Conservation (phyloP, 2,888 invertebrate genomes). For the Nineta flava region DNA sequence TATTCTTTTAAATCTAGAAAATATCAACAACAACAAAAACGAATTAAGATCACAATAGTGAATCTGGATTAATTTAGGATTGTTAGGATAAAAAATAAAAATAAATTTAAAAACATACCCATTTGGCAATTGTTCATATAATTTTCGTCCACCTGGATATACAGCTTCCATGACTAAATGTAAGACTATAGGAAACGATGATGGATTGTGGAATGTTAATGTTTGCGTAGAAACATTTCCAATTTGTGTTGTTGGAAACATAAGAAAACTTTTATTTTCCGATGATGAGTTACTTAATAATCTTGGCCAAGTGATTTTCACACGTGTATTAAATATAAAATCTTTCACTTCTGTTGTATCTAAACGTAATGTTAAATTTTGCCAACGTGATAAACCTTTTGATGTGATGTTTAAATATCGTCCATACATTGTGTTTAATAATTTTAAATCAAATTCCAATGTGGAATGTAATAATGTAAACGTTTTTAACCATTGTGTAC, state of each 20-base stretch:
- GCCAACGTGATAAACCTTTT: constrained; percentile 31
- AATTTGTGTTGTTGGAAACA: constrained; percentile 59
- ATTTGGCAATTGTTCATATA: constrained; percentile 33
- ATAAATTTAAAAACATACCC: constrained; percentile 18
- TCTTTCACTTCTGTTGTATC: constrained; percentile 57
- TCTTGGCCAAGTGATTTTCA: constrained; percentile 53
- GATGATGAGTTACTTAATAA: constrained; percentile 23
- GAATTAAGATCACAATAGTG: no score
- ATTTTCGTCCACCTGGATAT: constrained; percentile 46
- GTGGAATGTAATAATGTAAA: constrained; percentile 45
- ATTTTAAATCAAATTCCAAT: constrained; percentile 50
- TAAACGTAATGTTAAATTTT: constrained; percentile 55
- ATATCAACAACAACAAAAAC: no score
- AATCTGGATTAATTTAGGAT: no score
- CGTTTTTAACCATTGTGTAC: constrained; percentile 51
- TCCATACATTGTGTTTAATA: constrained; percentile 43
- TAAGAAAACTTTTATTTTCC: constrained; percentile 31
- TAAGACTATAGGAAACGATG: constrained; percentile 49
- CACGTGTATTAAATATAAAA: constrained; percentile 46
- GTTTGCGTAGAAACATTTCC: constrained; percentile 48
- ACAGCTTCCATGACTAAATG: constrained; percentile 55
- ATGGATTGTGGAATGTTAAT: constrained; percentile 58
- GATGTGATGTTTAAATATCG: constrained; percentile 37
- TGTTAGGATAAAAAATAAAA: no score
- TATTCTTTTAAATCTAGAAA: constrained; percentile 5